A percentile compares a stretch with the other conserved stretches of the same genome.
These are phyloP conservation scores for Brachionichthys hirsutus DNA, from an alignment of 2,113 vertebrate species.

Conservation along the genomic window DNA sequence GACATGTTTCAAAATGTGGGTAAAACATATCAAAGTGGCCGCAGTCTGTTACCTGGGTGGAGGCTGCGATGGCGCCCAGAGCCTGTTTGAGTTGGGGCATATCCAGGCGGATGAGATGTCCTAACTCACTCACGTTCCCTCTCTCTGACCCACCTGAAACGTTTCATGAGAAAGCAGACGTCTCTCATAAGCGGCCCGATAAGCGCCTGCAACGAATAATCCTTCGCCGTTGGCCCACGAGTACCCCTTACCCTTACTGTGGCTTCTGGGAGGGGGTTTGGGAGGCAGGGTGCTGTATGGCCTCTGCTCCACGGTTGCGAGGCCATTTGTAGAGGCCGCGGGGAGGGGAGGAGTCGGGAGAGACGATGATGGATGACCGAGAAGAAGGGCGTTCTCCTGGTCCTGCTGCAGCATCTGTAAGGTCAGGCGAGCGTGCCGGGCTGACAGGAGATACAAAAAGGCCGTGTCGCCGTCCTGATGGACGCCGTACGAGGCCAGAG, in stretches of 20 bases:
- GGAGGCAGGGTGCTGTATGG: conserved; percentile 75
- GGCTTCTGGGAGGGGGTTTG: conserved; percentile 45
- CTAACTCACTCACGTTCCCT: conserved; percentile 54
- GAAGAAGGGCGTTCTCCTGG: conserved; percentile 72
- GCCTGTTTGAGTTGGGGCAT: conserved; percentile 64
- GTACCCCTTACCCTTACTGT: conserved; percentile 48
- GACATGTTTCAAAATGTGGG: no score
- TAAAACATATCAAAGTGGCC: neutral
- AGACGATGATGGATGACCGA: conserved; percentile 21
- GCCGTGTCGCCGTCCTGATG: conserved; percentile 81
- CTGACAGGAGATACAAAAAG: conserved; percentile 88
- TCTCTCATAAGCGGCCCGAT: neutral
- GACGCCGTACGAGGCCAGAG: conserved; percentile 85
- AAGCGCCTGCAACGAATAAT: neutral
- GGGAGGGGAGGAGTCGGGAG: conserved; percentile 10
- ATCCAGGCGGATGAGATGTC: conserved; percentile 67
- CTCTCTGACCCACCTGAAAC: conserved; percentile 35
- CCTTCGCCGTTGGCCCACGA: no score
- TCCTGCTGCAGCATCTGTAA: conserved; percentile 80
- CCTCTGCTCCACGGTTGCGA: conserved; percentile 43
- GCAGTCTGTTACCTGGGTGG: conserved; percentile 47
- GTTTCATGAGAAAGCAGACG: neutral
- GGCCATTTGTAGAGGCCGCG: conserved; percentile 37
- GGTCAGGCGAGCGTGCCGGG: conserved; percentile 70
- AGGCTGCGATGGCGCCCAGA: conserved; percentile 25